phyloP scores from a whole-genome alignment of 2,888 invertebrate genomes.

The Melanophora roralis region DNA sequence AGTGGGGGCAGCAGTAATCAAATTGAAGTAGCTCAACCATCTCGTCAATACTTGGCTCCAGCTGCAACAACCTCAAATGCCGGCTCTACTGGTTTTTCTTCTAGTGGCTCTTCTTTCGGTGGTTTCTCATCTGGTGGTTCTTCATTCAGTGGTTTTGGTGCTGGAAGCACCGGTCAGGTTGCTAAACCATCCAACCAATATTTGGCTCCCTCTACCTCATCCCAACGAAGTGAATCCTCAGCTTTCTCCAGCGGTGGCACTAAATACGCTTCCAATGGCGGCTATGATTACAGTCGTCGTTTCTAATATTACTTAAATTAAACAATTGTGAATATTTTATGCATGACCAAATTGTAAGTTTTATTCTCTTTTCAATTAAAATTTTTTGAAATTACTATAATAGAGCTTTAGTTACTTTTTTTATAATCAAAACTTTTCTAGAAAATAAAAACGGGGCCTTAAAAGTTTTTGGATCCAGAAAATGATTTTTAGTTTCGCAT shows the following conservation, averaged over 20 bases:
- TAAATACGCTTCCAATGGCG: slow-evolving; percentile 68
- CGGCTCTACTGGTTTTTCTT: not conserved
- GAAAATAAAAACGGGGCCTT: too few species aligned
- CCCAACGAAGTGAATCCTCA: slow-evolving; percentile 9
- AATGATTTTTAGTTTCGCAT: too few species aligned
- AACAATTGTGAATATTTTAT: too few species aligned
- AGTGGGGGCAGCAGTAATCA: not conserved
- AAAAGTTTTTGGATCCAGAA: too few species aligned
- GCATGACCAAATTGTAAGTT: too few species aligned
- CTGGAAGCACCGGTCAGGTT: slow-evolving; percentile 10
- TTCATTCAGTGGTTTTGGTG: slow-evolving; percentile 18
- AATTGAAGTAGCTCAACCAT: slow-evolving; percentile 32
- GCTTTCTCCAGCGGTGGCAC: slow-evolving; percentile 53
- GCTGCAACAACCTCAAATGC: slow-evolving; percentile 34
- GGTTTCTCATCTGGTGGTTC: not conserved
- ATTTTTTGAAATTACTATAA: too few species aligned
- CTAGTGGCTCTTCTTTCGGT: not conserved
- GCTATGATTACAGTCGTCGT: slow-evolving; percentile 66
- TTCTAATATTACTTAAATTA: too few species aligned
- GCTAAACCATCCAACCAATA: slow-evolving; percentile 23
- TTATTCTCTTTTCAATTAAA: too few species aligned
- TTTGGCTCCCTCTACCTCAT: slow-evolving; percentile 34
- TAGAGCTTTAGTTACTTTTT: too few species aligned
- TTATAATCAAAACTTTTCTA: too few species aligned
- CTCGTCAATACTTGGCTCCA: slow-evolving; percentile 27